Evolutionary conservation across 2,797 vertebrate species (phyloP).

Genomic region (Tympanoctomys barrerae): DNA sequence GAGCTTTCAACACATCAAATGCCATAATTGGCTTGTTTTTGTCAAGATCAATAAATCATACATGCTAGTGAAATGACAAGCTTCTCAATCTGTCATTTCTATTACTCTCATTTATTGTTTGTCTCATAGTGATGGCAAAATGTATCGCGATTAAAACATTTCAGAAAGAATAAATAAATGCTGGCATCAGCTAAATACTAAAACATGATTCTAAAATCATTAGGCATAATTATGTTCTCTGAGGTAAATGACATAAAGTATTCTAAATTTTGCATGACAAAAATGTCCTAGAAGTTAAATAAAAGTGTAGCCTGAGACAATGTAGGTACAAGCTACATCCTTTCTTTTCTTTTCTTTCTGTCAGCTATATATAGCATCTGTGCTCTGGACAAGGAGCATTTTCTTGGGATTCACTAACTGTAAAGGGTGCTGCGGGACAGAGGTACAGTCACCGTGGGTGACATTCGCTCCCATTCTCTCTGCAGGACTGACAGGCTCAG

Average conservation of each 20-base stretch:
- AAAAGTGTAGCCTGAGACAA: neutral
- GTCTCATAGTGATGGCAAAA: neutral
- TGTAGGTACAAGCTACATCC: neutral
- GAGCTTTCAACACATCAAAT: constrained; percentile 33
- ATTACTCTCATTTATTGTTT: constrained; percentile 43
- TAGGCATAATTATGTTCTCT: constrained; percentile 27
- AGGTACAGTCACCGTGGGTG: neutral
- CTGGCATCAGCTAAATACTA: constrained; percentile 16
- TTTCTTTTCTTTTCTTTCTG: neutral
- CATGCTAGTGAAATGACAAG: constrained; percentile 15
- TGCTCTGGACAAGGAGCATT: neutral
- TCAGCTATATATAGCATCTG: constrained; percentile 13
- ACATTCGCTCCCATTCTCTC: neutral
- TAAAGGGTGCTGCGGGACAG: neutral
- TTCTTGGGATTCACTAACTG: constrained; percentile 22
- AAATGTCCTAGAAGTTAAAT: constrained; percentile 27
- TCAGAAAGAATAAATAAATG: neutral
- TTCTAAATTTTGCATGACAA: neutral
- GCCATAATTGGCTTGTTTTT: neutral
- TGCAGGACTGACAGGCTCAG: neutral
- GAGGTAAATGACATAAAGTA: neutral
- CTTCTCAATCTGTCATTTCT: constrained; percentile 37
- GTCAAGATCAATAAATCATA: constrained; percentile 23
- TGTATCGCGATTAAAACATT: constrained; percentile 38
- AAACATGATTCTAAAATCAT: neutral